Percentiles rank a stretch among this genome's conserved stretches.
phyloP scores from a whole-genome alignment of 2,113 vertebrate species.

The Oceanodroma tethys region DNA sequence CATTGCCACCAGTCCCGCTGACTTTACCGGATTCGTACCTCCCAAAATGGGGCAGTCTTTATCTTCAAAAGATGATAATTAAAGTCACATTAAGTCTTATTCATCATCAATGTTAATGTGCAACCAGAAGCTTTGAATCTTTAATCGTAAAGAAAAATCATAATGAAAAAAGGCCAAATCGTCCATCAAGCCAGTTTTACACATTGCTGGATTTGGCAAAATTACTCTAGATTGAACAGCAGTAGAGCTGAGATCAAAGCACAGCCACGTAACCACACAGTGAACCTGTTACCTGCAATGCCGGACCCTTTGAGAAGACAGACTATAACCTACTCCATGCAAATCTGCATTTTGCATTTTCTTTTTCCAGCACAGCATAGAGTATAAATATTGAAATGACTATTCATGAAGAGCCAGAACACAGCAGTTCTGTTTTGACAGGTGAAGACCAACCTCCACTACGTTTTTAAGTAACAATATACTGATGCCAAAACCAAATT shows the following conservation, averaged over 20 bases:
- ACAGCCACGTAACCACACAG: not conserved
- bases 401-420: not conserved
- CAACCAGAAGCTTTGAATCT: not conserved
- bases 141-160: not conserved
- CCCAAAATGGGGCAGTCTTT: not conserved
- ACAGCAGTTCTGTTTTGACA: not conserved
- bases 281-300: not conserved
- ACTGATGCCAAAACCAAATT: not conserved
- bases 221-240: fast-evolving
- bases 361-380: not conserved
- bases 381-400: not conserved
- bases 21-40: not conserved
- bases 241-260: not conserved
- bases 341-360: constrained; percentile 7
- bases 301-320: not conserved
- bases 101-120: not conserved
- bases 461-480: not conserved
- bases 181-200: not conserved
- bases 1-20: not conserved
- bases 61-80: not conserved
- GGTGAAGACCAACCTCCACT: not conserved
- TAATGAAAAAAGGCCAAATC: not conserved
- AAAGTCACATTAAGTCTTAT: not conserved
- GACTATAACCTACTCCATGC: not conserved
- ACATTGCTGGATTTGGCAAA: not conserved